Evolutionary conservation across 2,888 invertebrate species (phyloP), one percentile per base, ranked within the genome.

Genomic region (Ectemnius cavifrons): DNA sequence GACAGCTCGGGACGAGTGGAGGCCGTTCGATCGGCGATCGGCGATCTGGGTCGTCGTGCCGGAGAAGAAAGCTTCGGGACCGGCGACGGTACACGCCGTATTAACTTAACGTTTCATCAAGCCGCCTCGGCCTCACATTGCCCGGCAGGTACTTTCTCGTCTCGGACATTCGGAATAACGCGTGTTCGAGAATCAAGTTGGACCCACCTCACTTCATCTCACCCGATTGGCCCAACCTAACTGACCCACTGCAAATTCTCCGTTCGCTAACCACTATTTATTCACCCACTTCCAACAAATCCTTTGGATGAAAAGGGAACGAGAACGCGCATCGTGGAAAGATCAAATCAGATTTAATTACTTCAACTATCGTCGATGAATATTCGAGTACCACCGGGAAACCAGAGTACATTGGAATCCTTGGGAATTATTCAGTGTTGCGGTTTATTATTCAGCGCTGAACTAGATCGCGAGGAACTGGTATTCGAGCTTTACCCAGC

Each of bases 11-110:
- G 61, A 62, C 60, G 60, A 63, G 62, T 14, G 16, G 16, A 16
- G n/a, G 52, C 52, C 52, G 52, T 16, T 52, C 52, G 52, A 23
- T 62, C 70, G 73, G 67, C 18, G 67, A 20, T 77, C 73, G 73
- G 66, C 75, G 73, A 85, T 83, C 79, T 82, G 82, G 85, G 85
- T 84, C 85, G 85, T 84, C 85, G 79, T 81, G 80, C 81, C 82
- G 79, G 83, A 84, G 78, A 84, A 82, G 84, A 84, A 84, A 84
- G 84, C 81, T 68, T 67, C 61, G 45, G 72, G 52, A 16, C 5
- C 52, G 6, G n/a, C 52, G 52, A 52, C 64, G 46, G 63, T 62
- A 37, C 37, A 11, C 73, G 72, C 71, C 71, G 74, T 78, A 79
- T 81, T 75, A 82, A 82, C 77, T 81, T 75, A 82, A 82, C 77